Evolutionary conservation across 2,113 vertebrate species (phyloP), one percentile per base, ranked within the genome.

Genomic region (Equus quagga): DNA sequence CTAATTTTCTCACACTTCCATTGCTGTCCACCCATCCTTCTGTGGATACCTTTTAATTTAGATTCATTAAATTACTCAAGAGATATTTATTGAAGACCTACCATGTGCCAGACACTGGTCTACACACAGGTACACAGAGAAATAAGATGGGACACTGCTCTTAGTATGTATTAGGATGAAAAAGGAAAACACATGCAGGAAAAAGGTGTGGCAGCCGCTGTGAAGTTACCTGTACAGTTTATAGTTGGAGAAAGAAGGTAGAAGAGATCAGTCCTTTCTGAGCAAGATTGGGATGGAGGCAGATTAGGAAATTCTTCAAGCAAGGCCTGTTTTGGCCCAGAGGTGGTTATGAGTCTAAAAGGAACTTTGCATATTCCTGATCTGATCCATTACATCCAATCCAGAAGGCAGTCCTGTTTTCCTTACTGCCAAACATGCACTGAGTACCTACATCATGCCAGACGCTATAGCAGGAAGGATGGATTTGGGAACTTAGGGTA

Each of bases 1-100:
- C 46, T n/a, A 28, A 28, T 79, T 83, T 81, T 36, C 21, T 26
- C 62, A 62, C 11, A 58, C 18, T 91, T 91, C 54, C 19, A 33
- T 31, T 79, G 85, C 60, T 67, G 44, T 73, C 46, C 33, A 91
- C 17, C 21, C 33, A 54, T 8, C 24, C 46, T 94, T 93, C 58
- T 83, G 10, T 28, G 56, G 49, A 93, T 65, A 31, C 8, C 41
- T 93, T 93, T 90, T 62, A 88, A 84, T 80, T 92, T 41, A 79
- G 21, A 84, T 75, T 46, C 76, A 91, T 97, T 96, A 12, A 69
- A 62, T 97, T 80, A 90, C n/a, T 76, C 54, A 82, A 3, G 46
- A 24, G 54, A 51, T 60, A 70, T 5, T 70, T 95, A 73, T 4
- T 8, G 11, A 76, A 85, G 13, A 54, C 19, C 69, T 75, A 31